Conservation (phyloP, 2,113 vertebrate genomes). For the Corythornis vintsioides region DNA sequence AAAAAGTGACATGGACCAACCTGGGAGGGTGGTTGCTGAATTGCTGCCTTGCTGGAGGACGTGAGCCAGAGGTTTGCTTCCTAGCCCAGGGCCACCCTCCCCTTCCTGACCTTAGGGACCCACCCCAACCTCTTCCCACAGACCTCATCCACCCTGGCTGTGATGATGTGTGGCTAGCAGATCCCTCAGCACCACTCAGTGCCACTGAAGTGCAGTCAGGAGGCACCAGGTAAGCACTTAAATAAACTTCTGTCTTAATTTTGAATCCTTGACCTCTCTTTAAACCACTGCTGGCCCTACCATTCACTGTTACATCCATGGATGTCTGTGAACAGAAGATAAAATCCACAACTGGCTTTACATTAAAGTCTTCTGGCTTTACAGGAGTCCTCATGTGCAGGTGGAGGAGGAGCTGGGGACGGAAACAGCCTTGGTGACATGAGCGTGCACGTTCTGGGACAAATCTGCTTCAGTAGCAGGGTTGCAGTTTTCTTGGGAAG, state of each 20-base stretch:
- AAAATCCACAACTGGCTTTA: neutral
- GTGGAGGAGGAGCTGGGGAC: neutral
- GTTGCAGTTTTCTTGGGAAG: neutral
- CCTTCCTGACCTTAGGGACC: fast-evolving
- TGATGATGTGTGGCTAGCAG: fast-evolving
- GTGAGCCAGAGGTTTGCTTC: neutral
- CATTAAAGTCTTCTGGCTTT: neutral
- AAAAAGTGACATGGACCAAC: fast-evolving
- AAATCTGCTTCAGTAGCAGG: fast-evolving
- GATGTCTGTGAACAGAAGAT: neutral
- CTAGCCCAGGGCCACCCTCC: fast-evolving
- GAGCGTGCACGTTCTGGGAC: fast-evolving
- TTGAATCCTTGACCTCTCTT: neutral
- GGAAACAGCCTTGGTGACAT: fast-evolving
- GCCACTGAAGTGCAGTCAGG: fast-evolving
- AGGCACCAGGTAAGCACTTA: neutral
- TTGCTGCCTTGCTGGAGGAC: fast-evolving
- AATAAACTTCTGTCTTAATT: neutral
- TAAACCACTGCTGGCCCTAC: neutral
- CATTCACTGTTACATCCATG: fast-evolving
- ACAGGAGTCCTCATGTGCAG: fast-evolving
- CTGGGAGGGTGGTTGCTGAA: no score
- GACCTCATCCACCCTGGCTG: neutral
- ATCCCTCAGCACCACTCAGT: fast-evolving
- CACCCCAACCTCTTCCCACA: no score